A percentile compares a stretch with the other conserved stretches of the same genome.
Conservation (phyloP, 2,113 vertebrate species). For the Corythornis madagascariensis region DNA sequence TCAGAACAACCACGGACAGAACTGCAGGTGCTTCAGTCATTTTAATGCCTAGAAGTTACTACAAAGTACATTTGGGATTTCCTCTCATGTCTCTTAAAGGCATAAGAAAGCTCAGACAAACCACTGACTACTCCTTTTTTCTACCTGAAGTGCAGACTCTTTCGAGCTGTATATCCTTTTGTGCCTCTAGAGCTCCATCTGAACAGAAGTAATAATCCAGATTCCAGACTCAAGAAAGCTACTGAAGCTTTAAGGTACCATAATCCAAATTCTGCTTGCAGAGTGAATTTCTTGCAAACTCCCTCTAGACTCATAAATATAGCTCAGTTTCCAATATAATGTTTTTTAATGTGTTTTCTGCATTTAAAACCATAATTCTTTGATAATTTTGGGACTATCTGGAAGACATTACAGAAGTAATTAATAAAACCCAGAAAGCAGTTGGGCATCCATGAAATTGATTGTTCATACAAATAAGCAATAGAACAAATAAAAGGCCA, state of each 20-base stretch:
- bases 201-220: not conserved
- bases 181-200: not conserved
- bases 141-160: not conserved
- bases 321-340: not conserved
- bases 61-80: not conserved
- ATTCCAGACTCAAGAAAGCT: not conserved
- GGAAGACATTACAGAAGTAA: not conserved
- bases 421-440: not conserved
- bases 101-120: slow-evolving; percentile 1
- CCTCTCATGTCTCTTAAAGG: not conserved
- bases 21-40: not conserved
- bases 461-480: not conserved
- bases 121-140: not conserved
- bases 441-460: not conserved
- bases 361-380: slow-evolving; percentile 25
- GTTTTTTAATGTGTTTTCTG: not conserved
- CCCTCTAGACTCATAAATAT: not conserved
- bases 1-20: not conserved
- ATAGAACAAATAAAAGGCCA: not conserved
- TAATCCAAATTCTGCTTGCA: not conserved
- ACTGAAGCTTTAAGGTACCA: not conserved
- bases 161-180: not conserved
- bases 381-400: not conserved
- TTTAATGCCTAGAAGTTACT: not conserved
- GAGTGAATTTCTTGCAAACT: not conserved